These are phyloP conservation scores for Gasterosteus nipponicus DNA, from an alignment of 2,113 vertebrate species.

Conservation along the genomic window DNA sequence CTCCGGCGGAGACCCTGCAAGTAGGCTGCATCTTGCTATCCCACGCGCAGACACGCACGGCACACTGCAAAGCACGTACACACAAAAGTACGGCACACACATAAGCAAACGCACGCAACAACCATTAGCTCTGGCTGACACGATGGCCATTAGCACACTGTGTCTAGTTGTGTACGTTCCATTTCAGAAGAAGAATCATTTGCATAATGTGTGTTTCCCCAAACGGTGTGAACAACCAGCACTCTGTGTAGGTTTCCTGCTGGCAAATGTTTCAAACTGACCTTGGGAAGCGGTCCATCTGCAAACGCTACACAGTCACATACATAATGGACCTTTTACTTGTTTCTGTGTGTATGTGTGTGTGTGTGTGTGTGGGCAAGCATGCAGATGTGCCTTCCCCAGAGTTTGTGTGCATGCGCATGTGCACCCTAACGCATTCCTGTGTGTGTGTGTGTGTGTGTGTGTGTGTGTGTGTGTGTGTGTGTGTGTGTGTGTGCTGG, in stretches of 20 bases:
- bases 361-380: conserved; percentile 36
- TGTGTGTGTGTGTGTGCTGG: conserved; percentile 27
- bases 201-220: conserved; percentile 84
- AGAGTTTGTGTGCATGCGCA: conserved; percentile 18
- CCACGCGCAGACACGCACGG: background rate
- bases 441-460: conserved; percentile 37
- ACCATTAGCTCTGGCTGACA: conserved; percentile 80
- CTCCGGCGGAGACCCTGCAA: background rate
- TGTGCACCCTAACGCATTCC: conserved; percentile 35
- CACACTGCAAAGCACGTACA: conserved; percentile 11
- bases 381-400: conserved; percentile 60
- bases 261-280: conserved; percentile 84
- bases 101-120: conserved; percentile 49
- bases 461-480: conserved; percentile 38
- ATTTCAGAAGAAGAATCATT: conserved; percentile 80
- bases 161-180: conserved; percentile 70
- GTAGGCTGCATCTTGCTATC: background rate
- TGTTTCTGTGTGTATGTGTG: conserved; percentile 67
- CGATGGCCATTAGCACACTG: conserved; percentile 72
- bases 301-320: conserved; percentile 72
- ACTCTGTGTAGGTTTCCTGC: conserved; percentile 80
- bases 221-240: conserved; percentile 78
- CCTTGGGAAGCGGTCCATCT: conserved; percentile 80
- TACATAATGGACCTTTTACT: conserved; percentile 84
- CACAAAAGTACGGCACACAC: conserved; percentile 9